Evolutionary conservation across 1,140 invertebrate species (phyloP), one percentile per base, ranked within the genome.

Genomic region (Andricus grossulariae): DNA sequence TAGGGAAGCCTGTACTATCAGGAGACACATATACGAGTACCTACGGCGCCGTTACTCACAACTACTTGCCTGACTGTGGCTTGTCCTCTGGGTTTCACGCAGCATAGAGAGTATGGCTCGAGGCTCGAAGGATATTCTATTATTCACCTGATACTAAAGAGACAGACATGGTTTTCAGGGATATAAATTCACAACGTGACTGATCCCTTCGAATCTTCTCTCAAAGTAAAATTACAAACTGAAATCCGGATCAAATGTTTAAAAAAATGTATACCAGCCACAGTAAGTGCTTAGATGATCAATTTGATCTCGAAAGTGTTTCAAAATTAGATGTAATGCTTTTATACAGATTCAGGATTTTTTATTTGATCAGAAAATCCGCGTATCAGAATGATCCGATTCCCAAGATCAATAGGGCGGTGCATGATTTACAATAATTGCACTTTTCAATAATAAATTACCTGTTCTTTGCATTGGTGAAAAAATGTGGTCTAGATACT

Each of bases 21-120:
- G 82, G 84, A 78, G 84, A 73, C 25, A 32, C 4, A 32, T 32
- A 32, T 32, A 5, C 25, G 25, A 32, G 25, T 32, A 32, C 86
- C 88, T 78, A 71, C 85, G 80, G 88, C 80, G 84, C 88, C 87
- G 87, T 89, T 88, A 89, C 87, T 89, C 86, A 88, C 87, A 84
- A 87, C 82, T 83, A 45, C 39, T 45, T 88, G 84, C 80, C 80
- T 50, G 80, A 86, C 86, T 84, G 80, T 80, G 7, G 39, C 39
- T 45, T 5, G 39, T 45, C 39, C 39, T 45, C 8, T 45, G 39
- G 39, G 8, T 45, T 45, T 45, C 21, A 16, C 21, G 49, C 77
- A 74, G 78, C 25, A 32, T 32, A 32, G 25, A 32, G 25, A 32
- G 25, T 5, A 32, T 78, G 76, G 55, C 71, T 74, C 71, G n/a